phyloP scores from a whole-genome alignment of 2,797 vertebrate species.

The Acanthurus leucopareius region DNA sequence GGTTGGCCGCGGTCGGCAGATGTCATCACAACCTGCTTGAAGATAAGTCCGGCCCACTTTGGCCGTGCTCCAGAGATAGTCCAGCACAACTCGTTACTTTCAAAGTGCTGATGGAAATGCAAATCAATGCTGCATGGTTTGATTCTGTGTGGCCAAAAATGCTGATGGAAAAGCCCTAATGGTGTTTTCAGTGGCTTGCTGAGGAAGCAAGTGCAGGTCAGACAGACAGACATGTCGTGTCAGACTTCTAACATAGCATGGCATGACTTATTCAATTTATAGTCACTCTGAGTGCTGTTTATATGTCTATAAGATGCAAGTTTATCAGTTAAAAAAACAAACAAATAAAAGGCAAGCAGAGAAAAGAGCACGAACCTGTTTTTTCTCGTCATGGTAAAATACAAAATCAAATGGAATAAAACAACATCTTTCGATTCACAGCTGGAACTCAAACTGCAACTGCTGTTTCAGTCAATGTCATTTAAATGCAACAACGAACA shows the following conservation, averaged over 20 bases:
- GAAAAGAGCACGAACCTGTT: constrained; percentile 3
- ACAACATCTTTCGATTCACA: constrained; percentile 29
- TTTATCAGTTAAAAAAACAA: neutral
- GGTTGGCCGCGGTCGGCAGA: too few species aligned
- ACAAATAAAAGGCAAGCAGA: neutral
- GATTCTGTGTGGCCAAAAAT: too few species aligned
- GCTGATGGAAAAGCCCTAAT: neutral
- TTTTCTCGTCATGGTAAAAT: constrained; percentile 34
- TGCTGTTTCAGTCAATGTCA: neutral
- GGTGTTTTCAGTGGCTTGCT: constrained; percentile 1
- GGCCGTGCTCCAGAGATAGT: too few species aligned
- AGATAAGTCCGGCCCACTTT: too few species aligned
- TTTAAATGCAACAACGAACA: constrained; percentile 27
- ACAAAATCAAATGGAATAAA: constrained; percentile 28
- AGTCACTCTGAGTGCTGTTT: constrained; percentile 8
- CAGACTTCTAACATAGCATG: constrained; percentile 27
- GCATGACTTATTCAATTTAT: constrained; percentile 40
- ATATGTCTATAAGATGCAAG: neutral
- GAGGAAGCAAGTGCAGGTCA: neutral
- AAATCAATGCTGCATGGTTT: too few species aligned
- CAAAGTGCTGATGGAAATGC: too few species aligned
- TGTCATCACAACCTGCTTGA: too few species aligned
- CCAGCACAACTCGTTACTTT: too few species aligned
- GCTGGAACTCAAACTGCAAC: constrained; percentile 18
- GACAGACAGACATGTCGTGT: constrained; percentile 8